Percentiles rank a stretch among this genome's conserved stretches.
These are phyloP conservation scores for Callosobruchus maculatus DNA, from an alignment of 2,888 invertebrate genomes.

Conservation along the genomic window DNA sequence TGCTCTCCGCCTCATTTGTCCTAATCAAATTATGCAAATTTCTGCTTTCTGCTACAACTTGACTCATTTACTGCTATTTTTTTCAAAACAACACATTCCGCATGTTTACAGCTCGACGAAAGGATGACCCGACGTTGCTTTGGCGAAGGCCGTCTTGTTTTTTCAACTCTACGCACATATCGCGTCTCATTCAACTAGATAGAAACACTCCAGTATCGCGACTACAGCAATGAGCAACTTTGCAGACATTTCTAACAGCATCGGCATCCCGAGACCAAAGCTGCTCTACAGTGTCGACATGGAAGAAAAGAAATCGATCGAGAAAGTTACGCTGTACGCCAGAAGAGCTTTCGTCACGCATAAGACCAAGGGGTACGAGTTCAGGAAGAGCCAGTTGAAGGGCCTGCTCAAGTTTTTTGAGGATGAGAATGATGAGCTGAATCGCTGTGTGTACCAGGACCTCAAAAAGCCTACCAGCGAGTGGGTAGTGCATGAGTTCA, in stretches of 20 bases:
- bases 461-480: slow-evolving; percentile 73
- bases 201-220: slow-evolving; percentile 6
- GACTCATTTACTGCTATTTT: background rate
- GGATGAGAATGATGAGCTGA: slow-evolving; percentile 77
- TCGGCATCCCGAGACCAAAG: slow-evolving; percentile 16
- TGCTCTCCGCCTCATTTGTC: too few relatives aligned
- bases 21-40: too few relatives aligned
- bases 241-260: background rate
- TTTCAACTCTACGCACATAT: background rate
- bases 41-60: too few relatives aligned
- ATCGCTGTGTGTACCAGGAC: slow-evolving; percentile 63
- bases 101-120: background rate
- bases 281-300: slow-evolving; percentile 11
- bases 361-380: slow-evolving; percentile 73
- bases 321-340: slow-evolving; percentile 17
- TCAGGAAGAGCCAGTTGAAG: slow-evolving; percentile 58
- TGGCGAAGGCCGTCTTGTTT: background rate
- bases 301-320: slow-evolving; percentile 3
- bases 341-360: slow-evolving; percentile 73
- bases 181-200: background rate
- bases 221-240: background rate
- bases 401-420: slow-evolving; percentile 47
- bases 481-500: slow-evolving; percentile 70
- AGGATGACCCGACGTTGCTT: background rate
- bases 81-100: background rate